Evolutionary conservation across 2,113 vertebrate genomes (phyloP), one percentile per base, ranked within the genome.

Genomic region (Scartelaos histophorus): DNA sequence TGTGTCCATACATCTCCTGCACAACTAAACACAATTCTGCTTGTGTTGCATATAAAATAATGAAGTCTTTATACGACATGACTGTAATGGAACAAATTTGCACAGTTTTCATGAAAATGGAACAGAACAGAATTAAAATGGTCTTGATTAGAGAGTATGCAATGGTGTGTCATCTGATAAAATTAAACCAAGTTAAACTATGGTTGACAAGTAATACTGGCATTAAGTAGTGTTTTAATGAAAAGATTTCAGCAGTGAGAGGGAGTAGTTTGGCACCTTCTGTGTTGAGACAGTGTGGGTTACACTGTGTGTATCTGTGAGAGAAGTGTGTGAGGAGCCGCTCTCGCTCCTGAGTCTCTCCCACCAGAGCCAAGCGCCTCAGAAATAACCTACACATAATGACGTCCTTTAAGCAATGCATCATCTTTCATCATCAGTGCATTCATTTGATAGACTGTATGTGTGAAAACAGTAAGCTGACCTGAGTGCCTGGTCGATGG

Each of bases 321-420:
- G 97, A 98, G 91, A 98, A 99, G 82, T 98, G 96, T 67, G 94
- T 92, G 72, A 99, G 92, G 77, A 99, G 96, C 62, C 98, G 86
- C 73, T 99, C 98, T 82, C 97, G 93, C 88, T 99, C 98, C 86
- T 99, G 98, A 0, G 96, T 99, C 88, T 99, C 98, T 70, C 97
- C 97, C 92, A 96, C 95, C 82, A 99, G 90, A 65, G 97, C 95
- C 74, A 99, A 95, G 78, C 95, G 95, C 79, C 93, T 95, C 66
- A 99, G 92, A 90, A 99, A 98, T 46, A 75, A 91, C 88, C 98
- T 99, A 35, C 11, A 68, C 10, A 46, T 2, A 13, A 19, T 1
- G 22, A 58, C 12, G 1, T 25, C 21, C 3, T 49, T 49, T 7
- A 19, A 17, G 17, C 3, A 24, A 57, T 13, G 21, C 19, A 21